Evolutionary conservation across 2,797 vertebrate species (phyloP).

Genomic region (Simalia tracyae): DNA sequence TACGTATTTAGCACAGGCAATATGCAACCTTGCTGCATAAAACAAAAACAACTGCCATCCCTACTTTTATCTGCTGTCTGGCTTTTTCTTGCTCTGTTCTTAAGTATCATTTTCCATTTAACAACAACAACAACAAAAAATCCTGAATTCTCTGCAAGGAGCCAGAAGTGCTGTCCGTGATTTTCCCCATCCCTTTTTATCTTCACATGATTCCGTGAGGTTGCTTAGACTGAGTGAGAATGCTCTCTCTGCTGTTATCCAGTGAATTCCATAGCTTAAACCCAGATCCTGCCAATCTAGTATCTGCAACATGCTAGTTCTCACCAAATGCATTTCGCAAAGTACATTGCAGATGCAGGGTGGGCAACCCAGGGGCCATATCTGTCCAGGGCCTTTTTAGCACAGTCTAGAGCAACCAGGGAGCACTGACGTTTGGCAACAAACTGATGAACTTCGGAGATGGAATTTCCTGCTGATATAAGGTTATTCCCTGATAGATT

Average conservation of each 20-base stretch:
- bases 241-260: too few relatives aligned
- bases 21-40: background rate
- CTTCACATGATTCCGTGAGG: background rate
- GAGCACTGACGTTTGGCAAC: background rate
- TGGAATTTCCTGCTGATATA: background rate
- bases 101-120: background rate
- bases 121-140: background rate
- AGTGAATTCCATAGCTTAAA: background rate
- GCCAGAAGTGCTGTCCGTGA: too few relatives aligned
- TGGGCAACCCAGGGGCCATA: background rate
- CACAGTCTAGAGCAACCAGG: background rate
- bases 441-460: background rate
- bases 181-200: background rate
- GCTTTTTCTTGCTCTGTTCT: background rate
- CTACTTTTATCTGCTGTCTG: background rate
- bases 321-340: background rate
- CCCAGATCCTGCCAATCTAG: background rate
- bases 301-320: background rate
- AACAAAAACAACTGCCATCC: background rate
- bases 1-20: background rate
- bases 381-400: background rate
- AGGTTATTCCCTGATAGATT: background rate
- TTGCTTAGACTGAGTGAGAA: background rate
- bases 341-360: background rate
- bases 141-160: background rate